These are phyloP conservation scores for Lucinisca nassula DNA, from an alignment of 2,888 invertebrate genomes.

Conservation along the genomic window DNA sequence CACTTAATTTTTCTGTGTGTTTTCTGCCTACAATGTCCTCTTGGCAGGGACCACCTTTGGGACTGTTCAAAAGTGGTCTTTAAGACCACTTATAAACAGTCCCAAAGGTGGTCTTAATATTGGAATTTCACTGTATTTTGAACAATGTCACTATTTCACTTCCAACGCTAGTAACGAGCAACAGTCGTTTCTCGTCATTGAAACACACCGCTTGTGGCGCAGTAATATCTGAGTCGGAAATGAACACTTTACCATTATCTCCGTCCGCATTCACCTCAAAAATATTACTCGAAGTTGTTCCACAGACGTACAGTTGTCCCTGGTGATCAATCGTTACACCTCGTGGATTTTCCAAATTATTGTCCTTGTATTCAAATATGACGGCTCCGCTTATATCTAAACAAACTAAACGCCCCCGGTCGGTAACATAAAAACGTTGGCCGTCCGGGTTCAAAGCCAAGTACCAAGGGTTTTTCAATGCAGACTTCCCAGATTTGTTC, in stretches of 20 bases:
- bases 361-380: conserved; percentile 55
- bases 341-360: conserved; percentile 48
- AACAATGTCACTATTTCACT: conserved; percentile 51
- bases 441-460: conserved; percentile 61
- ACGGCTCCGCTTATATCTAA: conserved; percentile 49
- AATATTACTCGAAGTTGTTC: conserved; percentile 57
- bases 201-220: conserved; percentile 63
- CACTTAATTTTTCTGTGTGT: too few relatives aligned
- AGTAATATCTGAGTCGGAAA: conserved; percentile 46
- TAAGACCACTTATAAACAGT: too few relatives aligned
- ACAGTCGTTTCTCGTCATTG: conserved; percentile 39
- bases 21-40: too few relatives aligned
- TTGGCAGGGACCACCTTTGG: too few relatives aligned
- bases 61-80: too few relatives aligned
- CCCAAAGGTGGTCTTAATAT: too few relatives aligned
- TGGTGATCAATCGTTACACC: conserved; percentile 52
- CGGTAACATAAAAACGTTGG: conserved; percentile 62
- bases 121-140: too few relatives aligned
- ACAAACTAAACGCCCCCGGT: conserved; percentile 57
- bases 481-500: conserved; percentile 44
- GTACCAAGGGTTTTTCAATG: conserved; percentile 59
- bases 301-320: conserved; percentile 65
- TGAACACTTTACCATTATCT: conserved; percentile 25
- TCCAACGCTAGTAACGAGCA: conserved; percentile 50
- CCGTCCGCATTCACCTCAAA: conserved; percentile 64